Conservation (phyloP, 2,113 vertebrate genomes). For the Athene cunicularia region DNA sequence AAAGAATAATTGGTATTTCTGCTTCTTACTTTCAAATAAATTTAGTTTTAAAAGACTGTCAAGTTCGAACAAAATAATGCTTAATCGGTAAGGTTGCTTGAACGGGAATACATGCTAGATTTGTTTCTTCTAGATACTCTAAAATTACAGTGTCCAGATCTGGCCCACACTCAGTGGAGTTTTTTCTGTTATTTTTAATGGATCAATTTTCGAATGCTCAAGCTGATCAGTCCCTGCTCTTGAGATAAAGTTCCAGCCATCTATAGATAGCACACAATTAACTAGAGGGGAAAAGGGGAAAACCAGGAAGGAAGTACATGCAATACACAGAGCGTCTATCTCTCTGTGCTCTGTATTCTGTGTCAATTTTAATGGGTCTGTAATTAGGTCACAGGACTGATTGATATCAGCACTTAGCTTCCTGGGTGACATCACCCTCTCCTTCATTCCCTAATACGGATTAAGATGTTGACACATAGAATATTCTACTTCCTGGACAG, state of each 20-base stretch:
- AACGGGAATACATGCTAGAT: not conserved
- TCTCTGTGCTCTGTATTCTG: not conserved
- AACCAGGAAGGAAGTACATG: not conserved
- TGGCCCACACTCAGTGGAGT: not conserved
- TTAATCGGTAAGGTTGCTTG: not conserved
- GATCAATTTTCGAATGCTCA: not conserved
- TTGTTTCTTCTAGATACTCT: not conserved
- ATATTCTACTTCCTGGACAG: not conserved
- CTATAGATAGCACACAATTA: slow-evolving; percentile 25
- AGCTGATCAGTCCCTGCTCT: not conserved
- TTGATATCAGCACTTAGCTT: slow-evolving; percentile 26
- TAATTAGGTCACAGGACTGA: slow-evolving; percentile 27
- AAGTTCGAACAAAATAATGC: not conserved
- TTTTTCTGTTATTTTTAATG: not conserved
- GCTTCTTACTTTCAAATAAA: not conserved
- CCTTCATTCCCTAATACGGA: not conserved
- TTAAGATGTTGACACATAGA: not conserved
- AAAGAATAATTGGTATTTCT: not conserved
- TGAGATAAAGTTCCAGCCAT: not conserved
- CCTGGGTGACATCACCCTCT: not conserved
- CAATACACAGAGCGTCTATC: not conserved
- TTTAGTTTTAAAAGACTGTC: not conserved
- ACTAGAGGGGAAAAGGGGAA: not conserved
- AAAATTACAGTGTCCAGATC: not conserved
- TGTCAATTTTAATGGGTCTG: slow-evolving; percentile 37